These are phyloP conservation scores for Drosophila ananassae DNA, from an alignment of 1,140 invertebrate species.

Conservation along the genomic window DNA sequence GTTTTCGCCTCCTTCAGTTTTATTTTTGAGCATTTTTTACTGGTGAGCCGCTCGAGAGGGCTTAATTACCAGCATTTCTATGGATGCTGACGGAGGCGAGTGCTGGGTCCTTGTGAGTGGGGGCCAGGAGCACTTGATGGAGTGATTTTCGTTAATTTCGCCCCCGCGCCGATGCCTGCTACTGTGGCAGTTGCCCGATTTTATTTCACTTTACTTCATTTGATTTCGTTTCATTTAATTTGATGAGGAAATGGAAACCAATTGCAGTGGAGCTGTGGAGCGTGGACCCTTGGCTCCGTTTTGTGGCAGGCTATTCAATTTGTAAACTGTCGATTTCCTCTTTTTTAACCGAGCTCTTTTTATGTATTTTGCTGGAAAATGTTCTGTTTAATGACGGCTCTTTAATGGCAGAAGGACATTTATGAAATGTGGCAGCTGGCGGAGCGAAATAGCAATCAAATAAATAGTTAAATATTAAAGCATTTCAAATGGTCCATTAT, in stretches of 20 bases:
- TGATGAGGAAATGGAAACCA: constrained; percentile 37
- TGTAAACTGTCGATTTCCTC: constrained; percentile 41
- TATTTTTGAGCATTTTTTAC: constrained; percentile 34
- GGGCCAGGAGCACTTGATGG: constrained; percentile 43
- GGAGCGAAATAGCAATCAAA: not conserved
- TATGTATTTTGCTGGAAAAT: not conserved
- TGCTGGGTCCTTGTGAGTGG: constrained; percentile 15
- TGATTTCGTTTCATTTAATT: constrained; percentile 59
- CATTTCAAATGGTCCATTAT: not conserved
- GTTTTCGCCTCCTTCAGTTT: constrained; percentile 14
- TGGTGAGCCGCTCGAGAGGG: constrained; percentile 49
- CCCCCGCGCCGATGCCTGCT: constrained; percentile 8
- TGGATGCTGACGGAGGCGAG: constrained; percentile 26
- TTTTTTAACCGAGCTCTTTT: not conserved
- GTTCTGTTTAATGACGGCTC: constrained; percentile 1
- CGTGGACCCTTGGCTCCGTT: constrained; percentile 9
- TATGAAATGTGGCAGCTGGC: not conserved
- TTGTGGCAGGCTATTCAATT: constrained; percentile 46
- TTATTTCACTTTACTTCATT: constrained; percentile 48
- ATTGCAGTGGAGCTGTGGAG: constrained; percentile 12
- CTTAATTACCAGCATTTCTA: constrained; percentile 78
- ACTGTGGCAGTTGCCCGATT: constrained; percentile 38
- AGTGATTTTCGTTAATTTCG: constrained; percentile 67
- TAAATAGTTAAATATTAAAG: constrained; percentile 1
- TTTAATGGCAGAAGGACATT: constrained; percentile 19